These are phyloP conservation scores for Sylvicola cinctus DNA, from an alignment of 2,888 invertebrate genomes.

Conservation along the genomic window DNA sequence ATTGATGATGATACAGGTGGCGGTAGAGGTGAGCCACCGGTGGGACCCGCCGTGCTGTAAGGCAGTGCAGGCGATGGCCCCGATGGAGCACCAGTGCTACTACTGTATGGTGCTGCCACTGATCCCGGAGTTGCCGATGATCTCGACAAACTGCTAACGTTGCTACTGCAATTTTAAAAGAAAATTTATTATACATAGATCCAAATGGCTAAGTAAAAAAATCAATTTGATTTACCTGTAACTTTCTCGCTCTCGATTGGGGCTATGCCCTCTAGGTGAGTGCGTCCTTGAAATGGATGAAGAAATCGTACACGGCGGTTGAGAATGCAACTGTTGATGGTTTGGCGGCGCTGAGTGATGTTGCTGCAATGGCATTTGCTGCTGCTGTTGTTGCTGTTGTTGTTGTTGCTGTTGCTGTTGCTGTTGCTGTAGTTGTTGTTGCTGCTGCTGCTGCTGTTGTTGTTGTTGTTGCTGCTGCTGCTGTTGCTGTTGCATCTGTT, in stretches of 20 bases:
- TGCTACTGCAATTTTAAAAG: constrained; percentile 36
- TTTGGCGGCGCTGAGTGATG: constrained; percentile 27
- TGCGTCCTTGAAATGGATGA: constrained; percentile 35
- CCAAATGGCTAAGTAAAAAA: constrained; percentile 4
- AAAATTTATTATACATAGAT: no score
- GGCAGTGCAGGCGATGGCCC: constrained; percentile 20
- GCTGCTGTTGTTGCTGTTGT: constrained; percentile 23
- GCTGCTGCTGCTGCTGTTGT: constrained; percentile 10
- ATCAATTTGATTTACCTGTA: constrained; percentile 42
- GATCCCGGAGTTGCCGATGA: constrained; percentile 26
- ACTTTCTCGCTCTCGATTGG: constrained; percentile 61
- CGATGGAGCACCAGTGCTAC: constrained; percentile 10
- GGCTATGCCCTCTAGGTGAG: constrained; percentile 59
- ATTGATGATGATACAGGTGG: constrained; percentile 13
- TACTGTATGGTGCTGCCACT: constrained; percentile 10
- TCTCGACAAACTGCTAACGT: constrained; percentile 64
- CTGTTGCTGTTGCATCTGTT: constrained; percentile 13
- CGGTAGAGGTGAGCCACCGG: constrained; percentile 21
- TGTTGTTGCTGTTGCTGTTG: constrained; percentile 7
- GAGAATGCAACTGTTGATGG: constrained; percentile 16
- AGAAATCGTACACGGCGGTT: constrained; percentile 21
- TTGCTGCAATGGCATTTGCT: constrained; percentile 24
- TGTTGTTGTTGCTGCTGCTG: constrained; percentile 12
- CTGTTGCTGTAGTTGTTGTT: constrained; percentile 3
- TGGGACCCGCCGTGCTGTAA: constrained; percentile 19